Base-by-base conservation (phyloP, 2,797 vertebrate species). In the Spinus olivaceus region DNA sequence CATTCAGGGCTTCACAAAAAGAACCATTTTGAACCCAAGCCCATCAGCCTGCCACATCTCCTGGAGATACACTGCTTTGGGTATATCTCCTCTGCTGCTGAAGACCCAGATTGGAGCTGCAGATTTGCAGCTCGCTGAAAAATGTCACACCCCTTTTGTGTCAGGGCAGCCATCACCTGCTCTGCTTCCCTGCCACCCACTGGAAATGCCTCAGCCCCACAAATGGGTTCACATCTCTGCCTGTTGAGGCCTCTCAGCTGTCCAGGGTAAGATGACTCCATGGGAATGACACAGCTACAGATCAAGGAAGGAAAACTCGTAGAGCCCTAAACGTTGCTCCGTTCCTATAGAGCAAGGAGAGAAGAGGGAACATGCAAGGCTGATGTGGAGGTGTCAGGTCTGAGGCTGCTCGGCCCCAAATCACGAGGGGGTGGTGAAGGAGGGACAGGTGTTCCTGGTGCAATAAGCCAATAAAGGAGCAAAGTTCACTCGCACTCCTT, bases 401-500 rank as follows among this genome's bases (percentile, higher is more conserved):
- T 1, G 56, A 66, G 64, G 61, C 37, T 3, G 6, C 57, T 71
- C 0, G 0, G 50, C 47, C 39, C 56, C 72, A 35, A 59, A 76
- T 20, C 27, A 27, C 1, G 18, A 25, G 0, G 0, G 8, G 39
- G 41, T 37, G 76, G 37, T 33, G 41, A 59, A 66, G 67, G 37
- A 73, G 28, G 65, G 44, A 78, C 69, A 60, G 61, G 72, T 85
- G 85, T 88, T 93, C 83, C 87, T 91, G 90, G 57, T 53, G 87
- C 73, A 86, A 63, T 41, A 57, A 86, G 39, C 63, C 59, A 47
- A 35, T 23, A 72, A 74, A 21, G 44, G 82, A 86, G 17, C 95
- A 86, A 96, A 96, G 96, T 91, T 84, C 92, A 49, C 30, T 50
- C 54, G 76, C 28, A 7, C 32, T 91, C 65, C 79, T 72, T 57